A percentile compares a stretch with the other conserved stretches of the same genome.
phyloP scores from a whole-genome alignment of 2,113 vertebrate species.

The Octodon degus region DNA sequence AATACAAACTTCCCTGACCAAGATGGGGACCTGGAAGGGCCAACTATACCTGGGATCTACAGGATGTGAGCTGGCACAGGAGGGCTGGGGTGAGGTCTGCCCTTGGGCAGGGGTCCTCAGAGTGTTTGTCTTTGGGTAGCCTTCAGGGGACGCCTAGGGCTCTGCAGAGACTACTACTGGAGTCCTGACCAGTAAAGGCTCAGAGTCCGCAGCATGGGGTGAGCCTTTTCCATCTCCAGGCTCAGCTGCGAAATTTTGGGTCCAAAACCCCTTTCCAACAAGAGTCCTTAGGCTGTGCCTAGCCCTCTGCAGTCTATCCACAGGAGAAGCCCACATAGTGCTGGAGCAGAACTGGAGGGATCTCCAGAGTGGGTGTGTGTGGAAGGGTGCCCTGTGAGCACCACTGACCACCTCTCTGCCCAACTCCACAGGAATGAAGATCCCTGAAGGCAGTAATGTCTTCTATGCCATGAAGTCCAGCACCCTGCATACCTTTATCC shows the following conservation, averaged over 20 bases:
- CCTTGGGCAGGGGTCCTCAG: background rate
- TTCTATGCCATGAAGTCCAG: background rate
- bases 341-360: background rate
- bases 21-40: no score
- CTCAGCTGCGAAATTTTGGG: background rate
- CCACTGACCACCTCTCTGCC: background rate
- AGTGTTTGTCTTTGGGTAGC: background rate
- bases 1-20: no score
- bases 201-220: background rate
- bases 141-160: background rate
- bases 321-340: background rate
- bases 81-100: background rate
- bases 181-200: background rate
- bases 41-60: background rate
- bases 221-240: background rate
- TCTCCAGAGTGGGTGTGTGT: background rate
- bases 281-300: background rate
- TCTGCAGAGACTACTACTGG: background rate
- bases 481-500: background rate
- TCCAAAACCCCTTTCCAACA: background rate
- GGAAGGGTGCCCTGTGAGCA: background rate
- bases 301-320: background rate
- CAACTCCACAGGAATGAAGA: background rate
- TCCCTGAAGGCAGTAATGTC: background rate
- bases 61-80: background rate